Evolutionary conservation across 2,797 vertebrate species (phyloP), one percentile per base, ranked within the genome.

Genomic region (Etheostoma perlongum): DNA sequence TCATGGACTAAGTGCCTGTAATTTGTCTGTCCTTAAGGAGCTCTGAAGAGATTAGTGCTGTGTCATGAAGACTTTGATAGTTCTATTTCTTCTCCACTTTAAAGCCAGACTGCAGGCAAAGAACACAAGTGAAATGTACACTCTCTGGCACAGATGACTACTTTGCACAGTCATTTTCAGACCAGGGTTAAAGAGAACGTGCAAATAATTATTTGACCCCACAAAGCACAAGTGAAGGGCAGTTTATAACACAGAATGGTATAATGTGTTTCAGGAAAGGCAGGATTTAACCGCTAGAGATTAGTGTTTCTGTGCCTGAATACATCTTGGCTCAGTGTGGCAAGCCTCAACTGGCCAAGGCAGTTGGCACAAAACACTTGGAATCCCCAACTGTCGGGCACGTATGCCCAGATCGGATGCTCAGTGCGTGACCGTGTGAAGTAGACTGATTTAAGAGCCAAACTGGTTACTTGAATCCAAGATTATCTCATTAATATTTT

Each of bases 11-110:
- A 79, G 74, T 59, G 19, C 54, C 52, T 74, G 52, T 68, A 65
- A 65, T 66, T 59, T 62, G 25, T 67, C 9, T 27, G 74, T 72
- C 66, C 69, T 68, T 76, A 79, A 78, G 75, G 52, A 79, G 78
- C 78, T 78, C 67, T 54, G 36, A 47, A 55, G 60, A 75, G 82
- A 88, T 85, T 75, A 79, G 55, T 44, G 8, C 40, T 30, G 57
- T 58, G 47, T 74, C 60, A 51, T 30, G 53, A 70, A 59, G 49
- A 64, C 21, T 78, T 40, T 40, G 36, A 40, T 40, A 40, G 10
- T 81, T 70, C 49, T 61, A 61, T 33, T 59, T 36, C 42, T 27
- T 15, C 49, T 68, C n/a, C 44, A 55, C 54, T 83, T 53, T 78
- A 21, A 72, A 72, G 68, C 25, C 62, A 74, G 51, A 65, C 61